A percentile compares a stretch with the other conserved stretches of the same genome.
Evolutionary conservation across 2,797 vertebrate genomes (phyloP).

Genomic region (Falco novaeseelandiae): DNA sequence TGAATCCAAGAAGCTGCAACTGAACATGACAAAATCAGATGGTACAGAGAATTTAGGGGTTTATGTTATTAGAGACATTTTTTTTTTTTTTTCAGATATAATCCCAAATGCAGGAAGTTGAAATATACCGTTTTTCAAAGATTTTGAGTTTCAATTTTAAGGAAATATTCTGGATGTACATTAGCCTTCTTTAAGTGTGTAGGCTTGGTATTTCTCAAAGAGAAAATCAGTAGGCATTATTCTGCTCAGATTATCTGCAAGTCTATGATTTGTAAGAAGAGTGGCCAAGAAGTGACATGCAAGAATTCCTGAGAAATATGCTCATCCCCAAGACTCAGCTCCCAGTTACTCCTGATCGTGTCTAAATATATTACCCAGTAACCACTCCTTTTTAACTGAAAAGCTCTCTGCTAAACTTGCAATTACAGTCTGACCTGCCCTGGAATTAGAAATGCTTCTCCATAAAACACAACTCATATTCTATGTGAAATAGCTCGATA

Average conservation of each 20-base stretch:
- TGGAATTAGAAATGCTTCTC: background rate
- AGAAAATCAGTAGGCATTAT: background rate
- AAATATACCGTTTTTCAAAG: background rate
- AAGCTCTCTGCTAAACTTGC: background rate
- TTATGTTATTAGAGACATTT: background rate
- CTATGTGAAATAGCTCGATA: background rate
- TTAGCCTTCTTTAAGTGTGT: background rate
- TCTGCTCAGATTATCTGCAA: background rate
- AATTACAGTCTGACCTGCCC: background rate
- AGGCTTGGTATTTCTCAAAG: background rate
- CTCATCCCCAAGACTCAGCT: background rate
- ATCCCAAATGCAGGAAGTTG: background rate
- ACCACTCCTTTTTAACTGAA: background rate
- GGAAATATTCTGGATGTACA: background rate
- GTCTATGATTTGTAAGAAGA: background rate
- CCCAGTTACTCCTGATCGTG: rapidly evolving
- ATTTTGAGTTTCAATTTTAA: background rate
- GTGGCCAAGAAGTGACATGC: background rate
- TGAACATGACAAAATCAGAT: background rate
- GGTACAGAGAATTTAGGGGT: background rate
- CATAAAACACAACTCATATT: background rate
- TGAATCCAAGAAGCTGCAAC: background rate
- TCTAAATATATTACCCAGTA: background rate
- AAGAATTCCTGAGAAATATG: background rate
- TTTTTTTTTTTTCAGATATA: background rate